Percentiles rank a stretch among this genome's conserved stretches.
phyloP scores from a whole-genome alignment of 2,113 vertebrate genomes.

The Rhea pennata region DNA sequence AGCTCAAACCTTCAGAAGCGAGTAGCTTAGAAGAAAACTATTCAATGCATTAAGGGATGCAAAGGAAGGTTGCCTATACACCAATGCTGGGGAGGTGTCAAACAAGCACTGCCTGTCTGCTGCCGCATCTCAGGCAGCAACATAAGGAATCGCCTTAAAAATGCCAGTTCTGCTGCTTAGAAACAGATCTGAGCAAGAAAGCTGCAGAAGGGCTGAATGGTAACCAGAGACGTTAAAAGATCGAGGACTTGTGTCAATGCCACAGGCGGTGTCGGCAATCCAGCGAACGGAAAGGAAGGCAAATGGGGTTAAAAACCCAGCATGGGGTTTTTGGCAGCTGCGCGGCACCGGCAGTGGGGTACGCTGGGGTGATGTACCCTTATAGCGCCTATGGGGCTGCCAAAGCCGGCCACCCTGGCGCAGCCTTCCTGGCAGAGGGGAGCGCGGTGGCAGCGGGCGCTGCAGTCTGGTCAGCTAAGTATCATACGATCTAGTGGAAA shows the following conservation, averaged over 20 bases:
- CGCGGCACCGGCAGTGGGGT: no score
- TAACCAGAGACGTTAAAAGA: background rate
- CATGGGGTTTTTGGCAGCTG: no score
- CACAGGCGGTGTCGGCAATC: background rate
- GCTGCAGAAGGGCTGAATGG: background rate
- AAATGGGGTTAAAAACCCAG: background rate
- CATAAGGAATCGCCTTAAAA: background rate
- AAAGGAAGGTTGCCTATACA: background rate
- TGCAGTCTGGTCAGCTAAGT: background rate
- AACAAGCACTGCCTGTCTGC: background rate
- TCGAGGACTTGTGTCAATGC: background rate
- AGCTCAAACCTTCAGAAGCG: background rate
- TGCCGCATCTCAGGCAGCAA: no score
- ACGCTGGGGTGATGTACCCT: no score
- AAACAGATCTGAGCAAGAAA: background rate
- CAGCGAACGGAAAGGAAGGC: background rate
- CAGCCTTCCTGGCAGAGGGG: background rate
- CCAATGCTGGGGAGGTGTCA: background rate
- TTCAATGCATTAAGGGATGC: background rate
- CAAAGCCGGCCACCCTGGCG: background rate
- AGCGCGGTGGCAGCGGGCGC: background rate
- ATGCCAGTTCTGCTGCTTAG: background rate
- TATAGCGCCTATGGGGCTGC: no score
- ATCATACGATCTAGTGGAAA: background rate
- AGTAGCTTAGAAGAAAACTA: background rate